phyloP scores from a whole-genome alignment of 2,797 vertebrate species.

The Capromys pilorides region DNA sequence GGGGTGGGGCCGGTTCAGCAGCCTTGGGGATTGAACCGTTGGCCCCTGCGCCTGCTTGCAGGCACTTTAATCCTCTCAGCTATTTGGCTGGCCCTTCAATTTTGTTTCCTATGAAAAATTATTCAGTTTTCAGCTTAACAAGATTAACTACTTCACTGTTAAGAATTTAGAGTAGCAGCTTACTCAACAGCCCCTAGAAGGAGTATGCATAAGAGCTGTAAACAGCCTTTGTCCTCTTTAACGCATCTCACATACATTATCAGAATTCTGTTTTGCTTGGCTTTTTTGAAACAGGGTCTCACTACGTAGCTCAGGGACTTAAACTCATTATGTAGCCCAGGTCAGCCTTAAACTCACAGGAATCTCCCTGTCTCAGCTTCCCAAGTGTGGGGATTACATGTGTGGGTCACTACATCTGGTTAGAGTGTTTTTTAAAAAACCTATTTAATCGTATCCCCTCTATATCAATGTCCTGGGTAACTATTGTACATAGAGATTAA shows the following conservation, averaged over 20 bases:
- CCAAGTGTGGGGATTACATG: background rate
- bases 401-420: background rate
- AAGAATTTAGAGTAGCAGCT: background rate
- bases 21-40: too few species aligned
- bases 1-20: too few species aligned
- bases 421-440: background rate
- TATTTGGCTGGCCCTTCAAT: background rate
- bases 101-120: constrained; percentile 12
- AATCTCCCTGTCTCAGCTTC: background rate
- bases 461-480: background rate
- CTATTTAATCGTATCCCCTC: constrained; percentile 28
- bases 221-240: background rate
- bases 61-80: too few species aligned
- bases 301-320: too few species aligned
- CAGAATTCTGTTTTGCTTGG: background rate
- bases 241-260: background rate
- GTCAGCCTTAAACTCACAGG: too few species aligned
- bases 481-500: background rate
- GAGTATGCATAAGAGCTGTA: background rate
- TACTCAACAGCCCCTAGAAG: constrained; percentile 16
- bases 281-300: background rate
- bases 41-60: too few species aligned
- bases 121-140: constrained; percentile 33
- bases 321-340: too few species aligned
- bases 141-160: constrained; percentile 14